These are phyloP conservation scores for Trachurus trachurus DNA, from an alignment of 2,797 vertebrate species.

Conservation along the genomic window DNA sequence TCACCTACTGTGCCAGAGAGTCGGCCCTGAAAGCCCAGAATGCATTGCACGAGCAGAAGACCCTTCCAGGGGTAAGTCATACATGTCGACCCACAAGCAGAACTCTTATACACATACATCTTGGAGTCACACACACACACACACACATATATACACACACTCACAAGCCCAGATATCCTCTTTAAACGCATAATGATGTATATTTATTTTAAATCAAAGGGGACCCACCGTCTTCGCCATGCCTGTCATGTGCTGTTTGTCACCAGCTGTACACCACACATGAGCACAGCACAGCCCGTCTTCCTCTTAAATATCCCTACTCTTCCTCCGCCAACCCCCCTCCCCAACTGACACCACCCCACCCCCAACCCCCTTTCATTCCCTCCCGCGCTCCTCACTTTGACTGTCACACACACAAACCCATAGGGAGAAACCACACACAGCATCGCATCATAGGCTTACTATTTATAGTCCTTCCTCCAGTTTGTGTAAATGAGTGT, in stretches of 20 bases:
- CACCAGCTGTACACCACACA: conserved; percentile 57
- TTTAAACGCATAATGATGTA: conserved; percentile 49
- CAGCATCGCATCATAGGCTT: conserved; percentile 81
- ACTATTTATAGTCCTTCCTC: conserved; percentile 85
- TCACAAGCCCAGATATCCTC: conserved; percentile 42
- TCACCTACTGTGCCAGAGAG: conserved; percentile 98
- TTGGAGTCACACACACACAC: conserved; percentile 20
- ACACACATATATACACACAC: conserved; percentile 24
- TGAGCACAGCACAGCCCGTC: conserved; percentile 50
- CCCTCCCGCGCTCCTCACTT: conserved; percentile 62
- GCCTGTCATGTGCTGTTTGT: conserved; percentile 68
- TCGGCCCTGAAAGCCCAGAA: conserved; percentile 98
- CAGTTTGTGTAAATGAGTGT: conserved; percentile 75
- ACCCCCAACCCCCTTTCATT: conserved; percentile 1
- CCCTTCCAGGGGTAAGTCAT: conserved; percentile 93
- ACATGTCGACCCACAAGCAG: conserved; percentile 53
- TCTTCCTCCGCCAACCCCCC: conserved; percentile 11
- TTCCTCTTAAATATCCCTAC: conserved; percentile 64
- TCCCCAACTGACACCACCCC: not conserved
- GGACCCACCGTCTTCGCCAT: conserved; percentile 55
- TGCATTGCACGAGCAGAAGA: conserved; percentile 97
- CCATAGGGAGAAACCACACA: conserved; percentile 83
- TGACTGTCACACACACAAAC: conserved; percentile 82
- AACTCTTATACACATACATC: conserved; percentile 53
- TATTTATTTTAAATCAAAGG: conserved; percentile 69